Evolutionary conservation across 2,797 vertebrate genomes (phyloP).

Genomic region (Thaleichthys pacificus): DNA sequence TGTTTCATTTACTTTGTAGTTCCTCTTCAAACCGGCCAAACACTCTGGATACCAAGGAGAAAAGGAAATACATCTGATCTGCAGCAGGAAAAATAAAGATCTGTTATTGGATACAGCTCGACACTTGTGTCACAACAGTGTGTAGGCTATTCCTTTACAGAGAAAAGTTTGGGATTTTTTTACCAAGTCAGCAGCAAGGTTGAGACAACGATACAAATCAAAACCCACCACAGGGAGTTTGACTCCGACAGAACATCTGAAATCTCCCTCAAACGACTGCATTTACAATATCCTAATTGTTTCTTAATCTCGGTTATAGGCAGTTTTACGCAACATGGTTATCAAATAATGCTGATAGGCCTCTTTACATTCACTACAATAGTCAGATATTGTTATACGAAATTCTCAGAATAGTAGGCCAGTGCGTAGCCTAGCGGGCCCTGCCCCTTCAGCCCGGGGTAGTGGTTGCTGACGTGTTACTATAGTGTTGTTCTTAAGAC

Average conservation of each 20-base stretch:
- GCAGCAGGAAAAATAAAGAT: not conserved
- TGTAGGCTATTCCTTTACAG: not conserved
- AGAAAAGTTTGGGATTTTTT: not conserved
- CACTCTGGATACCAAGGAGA: constrained; percentile 68
- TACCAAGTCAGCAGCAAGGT: not conserved
- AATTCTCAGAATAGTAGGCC: not conserved
- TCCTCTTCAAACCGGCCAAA: constrained; percentile 79
- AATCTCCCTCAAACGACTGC: not conserved
- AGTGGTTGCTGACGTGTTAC: constrained; percentile 82
- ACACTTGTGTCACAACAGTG: not conserved
- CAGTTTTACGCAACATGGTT: not conserved
- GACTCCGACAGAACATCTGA: not conserved
- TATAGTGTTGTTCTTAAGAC: constrained; percentile 72
- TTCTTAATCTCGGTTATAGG: not conserved
- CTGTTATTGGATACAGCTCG: not conserved
- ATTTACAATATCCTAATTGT: not conserved
- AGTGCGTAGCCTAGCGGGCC: constrained; percentile 25
- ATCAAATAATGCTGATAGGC: not conserved
- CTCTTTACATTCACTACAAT: constrained; percentile 22
- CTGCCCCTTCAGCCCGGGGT: constrained; percentile 58
- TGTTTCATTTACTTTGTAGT: constrained; percentile 77
- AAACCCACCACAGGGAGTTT: no score
- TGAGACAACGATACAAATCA: no score
- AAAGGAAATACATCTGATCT: constrained; percentile 6
- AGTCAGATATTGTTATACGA: constrained; percentile 25